Conservation (phyloP, 2,797 vertebrate genomes). For the Amazona ochrocephala region DNA sequence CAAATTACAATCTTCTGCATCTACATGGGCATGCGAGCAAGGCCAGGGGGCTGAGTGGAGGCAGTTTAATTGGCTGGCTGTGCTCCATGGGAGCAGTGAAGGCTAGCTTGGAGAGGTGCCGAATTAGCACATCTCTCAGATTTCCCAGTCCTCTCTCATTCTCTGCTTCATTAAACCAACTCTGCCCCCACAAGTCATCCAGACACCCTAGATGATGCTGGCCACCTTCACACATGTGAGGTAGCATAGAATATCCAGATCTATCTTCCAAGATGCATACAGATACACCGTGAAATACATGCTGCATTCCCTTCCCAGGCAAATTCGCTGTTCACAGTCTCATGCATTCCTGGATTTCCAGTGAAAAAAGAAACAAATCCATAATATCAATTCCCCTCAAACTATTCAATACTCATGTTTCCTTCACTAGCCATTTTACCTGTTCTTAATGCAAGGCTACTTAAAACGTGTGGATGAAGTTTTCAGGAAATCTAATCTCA, state of each 20-base stretch:
- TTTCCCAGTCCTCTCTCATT: not conserved
- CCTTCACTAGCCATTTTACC: not conserved
- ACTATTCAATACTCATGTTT: not conserved
- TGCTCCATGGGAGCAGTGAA: not conserved
- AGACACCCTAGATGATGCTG: not conserved
- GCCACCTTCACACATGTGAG: fast-evolving
- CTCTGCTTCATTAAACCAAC: not conserved
- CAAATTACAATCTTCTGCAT: slow-evolving; percentile 55
- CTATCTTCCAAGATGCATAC: not conserved
- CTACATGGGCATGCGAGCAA: not conserved
- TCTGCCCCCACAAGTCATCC: not conserved
- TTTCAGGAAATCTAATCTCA: not conserved
- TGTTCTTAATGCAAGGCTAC: not conserved
- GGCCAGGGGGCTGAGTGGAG: not conserved
- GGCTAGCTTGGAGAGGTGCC: not conserved
- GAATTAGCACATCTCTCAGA: slow-evolving; percentile 28
- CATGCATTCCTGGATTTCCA: not conserved
- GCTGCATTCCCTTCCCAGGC: not conserved
- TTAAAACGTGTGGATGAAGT: fast-evolving
- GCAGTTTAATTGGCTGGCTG: slow-evolving; percentile 20
- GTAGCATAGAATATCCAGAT: not conserved
- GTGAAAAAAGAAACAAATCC: not conserved
- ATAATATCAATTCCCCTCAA: not conserved
- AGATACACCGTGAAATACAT: not conserved
- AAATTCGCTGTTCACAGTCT: fast-evolving